A percentile compares a stretch with the other conserved stretches of the same genome.
Evolutionary conservation across 2,113 vertebrate genomes (phyloP).

Genomic region (Rhagologus leucostigma): DNA sequence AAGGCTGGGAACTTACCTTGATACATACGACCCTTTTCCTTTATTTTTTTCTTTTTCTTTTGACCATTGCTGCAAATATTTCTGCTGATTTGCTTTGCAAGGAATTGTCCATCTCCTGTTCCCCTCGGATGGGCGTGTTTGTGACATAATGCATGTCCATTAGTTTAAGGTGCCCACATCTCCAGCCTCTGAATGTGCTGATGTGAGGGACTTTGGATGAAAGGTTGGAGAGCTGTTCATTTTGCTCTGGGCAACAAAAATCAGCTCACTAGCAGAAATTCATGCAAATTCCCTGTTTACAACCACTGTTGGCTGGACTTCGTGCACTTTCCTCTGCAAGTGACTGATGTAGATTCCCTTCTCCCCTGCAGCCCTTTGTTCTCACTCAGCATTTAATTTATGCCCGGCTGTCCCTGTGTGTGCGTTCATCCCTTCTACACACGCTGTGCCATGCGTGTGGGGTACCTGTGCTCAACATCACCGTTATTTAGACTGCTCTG

Average conservation of each 20-base stretch:
- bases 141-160: neutral
- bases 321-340: neutral
- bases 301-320: neutral
- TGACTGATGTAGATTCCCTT: neutral
- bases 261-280: neutral
- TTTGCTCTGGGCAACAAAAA: neutral
- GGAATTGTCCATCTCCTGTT: neutral
- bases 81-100: neutral
- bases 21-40: too few relatives aligned
- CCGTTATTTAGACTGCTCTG: neutral
- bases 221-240: neutral
- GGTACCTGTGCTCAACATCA: neutral
- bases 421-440: neutral
- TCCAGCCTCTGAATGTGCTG: neutral
- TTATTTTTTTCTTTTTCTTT: neutral
- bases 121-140: neutral
- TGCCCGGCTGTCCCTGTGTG: neutral
- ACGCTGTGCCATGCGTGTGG: fast-evolving
- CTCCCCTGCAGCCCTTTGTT: neutral
- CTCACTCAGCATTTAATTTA: neutral
- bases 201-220: neutral
- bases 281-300: neutral
- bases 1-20: neutral
- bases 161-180: neutral
- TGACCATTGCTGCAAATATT: neutral